Evolutionary conservation across 2,888 invertebrate species (phyloP).

Genomic region (Lasioglossum figueresi): DNA sequence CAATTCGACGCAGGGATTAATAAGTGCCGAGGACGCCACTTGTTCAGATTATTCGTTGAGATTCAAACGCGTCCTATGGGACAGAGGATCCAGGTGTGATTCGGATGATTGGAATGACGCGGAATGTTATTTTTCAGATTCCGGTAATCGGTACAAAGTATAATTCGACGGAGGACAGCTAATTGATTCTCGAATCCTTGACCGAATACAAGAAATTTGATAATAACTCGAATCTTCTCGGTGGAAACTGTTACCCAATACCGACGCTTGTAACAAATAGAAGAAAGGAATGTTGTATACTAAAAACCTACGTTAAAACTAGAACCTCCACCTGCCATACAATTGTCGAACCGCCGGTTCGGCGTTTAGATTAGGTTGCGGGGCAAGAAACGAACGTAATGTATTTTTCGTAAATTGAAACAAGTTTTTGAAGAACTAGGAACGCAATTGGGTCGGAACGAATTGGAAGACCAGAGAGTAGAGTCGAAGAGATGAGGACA

Average conservation of each 20-base stretch:
- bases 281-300: background rate
- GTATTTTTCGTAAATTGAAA: constrained; percentile 9
- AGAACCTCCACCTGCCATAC: background rate
- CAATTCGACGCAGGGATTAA: constrained; percentile 13
- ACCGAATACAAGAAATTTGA: too few relatives aligned
- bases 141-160: too few relatives aligned
- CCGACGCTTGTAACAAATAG: background rate
- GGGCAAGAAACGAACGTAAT: background rate
- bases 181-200: too few relatives aligned
- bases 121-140: background rate
- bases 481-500: constrained; percentile 6
- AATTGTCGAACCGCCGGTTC: background rate
- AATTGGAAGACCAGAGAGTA: background rate
- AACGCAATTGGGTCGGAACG: constrained; percentile 4
- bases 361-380: background rate
- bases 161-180: too few relatives aligned
- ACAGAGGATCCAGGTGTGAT: background rate
- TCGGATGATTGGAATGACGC: background rate
- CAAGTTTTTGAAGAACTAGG: constrained; percentile 2
- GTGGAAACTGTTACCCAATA: background rate
- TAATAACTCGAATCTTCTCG: background rate
- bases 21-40: background rate
- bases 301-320: background rate
- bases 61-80: background rate
- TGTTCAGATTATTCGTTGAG: background rate